Conservation (phyloP, 2,113 vertebrate species). For the Trogon surrucura region DNA sequence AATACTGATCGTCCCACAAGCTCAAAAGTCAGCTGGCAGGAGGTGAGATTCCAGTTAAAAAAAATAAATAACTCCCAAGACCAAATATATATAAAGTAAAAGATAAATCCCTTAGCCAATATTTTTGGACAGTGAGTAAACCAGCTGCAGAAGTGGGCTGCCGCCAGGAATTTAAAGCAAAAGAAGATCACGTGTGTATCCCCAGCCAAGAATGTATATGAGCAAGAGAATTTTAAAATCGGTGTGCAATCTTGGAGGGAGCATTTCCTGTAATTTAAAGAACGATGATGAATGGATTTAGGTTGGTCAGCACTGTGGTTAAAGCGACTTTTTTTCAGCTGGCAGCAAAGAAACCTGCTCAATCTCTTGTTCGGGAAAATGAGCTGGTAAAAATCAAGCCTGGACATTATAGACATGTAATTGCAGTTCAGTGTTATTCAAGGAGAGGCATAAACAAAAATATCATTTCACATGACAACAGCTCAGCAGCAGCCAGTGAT, state of each 20-base stretch:
- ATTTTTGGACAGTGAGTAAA: slow-evolving; percentile 74
- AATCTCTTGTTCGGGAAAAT: slow-evolving; percentile 6
- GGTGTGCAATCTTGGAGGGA: slow-evolving; percentile 35
- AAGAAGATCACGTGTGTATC: slow-evolving; percentile 19
- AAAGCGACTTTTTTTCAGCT: slow-evolving; percentile 1
- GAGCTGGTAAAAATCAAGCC: background rate
- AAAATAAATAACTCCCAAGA: slow-evolving; percentile 42
- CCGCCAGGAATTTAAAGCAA: slow-evolving; percentile 62
- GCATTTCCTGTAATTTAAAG: slow-evolving; percentile 52
- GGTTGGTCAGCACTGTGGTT: slow-evolving; percentile 58
- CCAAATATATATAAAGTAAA: slow-evolving; percentile 52
- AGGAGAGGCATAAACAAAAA: slow-evolving; percentile 28
- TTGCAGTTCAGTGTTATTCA: background rate
- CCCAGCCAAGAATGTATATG: slow-evolving; percentile 53
- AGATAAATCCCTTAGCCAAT: slow-evolving; percentile 59
- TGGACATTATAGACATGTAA: background rate
- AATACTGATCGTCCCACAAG: slow-evolving; percentile 29
- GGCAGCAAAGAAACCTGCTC: slow-evolving; percentile 43
- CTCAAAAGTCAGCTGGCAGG: slow-evolving; percentile 47
- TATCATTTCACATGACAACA: background rate
- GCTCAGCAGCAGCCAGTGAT: background rate
- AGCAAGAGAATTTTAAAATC: slow-evolving; percentile 61
- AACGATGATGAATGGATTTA: slow-evolving; percentile 44
- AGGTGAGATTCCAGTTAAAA: slow-evolving; percentile 20
- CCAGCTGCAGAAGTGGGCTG: slow-evolving; percentile 67